A percentile compares a stretch with the other conserved stretches of the same genome.
Evolutionary conservation across 1,140 invertebrate species (phyloP).

Genomic region (Heliconius nattereri): DNA sequence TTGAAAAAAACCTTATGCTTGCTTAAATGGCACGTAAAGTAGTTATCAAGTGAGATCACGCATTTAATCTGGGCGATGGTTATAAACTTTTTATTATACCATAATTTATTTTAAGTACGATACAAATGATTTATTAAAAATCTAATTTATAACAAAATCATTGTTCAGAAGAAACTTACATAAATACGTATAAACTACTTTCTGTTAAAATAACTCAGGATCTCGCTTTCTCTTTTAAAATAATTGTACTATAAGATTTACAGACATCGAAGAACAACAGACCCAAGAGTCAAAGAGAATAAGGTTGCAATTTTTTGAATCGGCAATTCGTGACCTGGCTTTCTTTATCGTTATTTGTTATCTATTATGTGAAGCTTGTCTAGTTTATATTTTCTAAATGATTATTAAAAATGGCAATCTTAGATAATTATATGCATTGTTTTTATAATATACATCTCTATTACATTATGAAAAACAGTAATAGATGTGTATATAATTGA

Average conservation of each 20-base stretch:
- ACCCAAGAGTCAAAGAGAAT: not conserved
- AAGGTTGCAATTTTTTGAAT: not conserved
- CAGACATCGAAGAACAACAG: not conserved
- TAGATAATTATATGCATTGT: not conserved
- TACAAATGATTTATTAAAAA: too few relatives aligned
- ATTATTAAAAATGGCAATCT: not conserved
- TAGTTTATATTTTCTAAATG: not conserved
- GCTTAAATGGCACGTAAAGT: too few relatives aligned
- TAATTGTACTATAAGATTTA: constrained; percentile 2
- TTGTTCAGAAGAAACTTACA: too few relatives aligned
- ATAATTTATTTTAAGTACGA: too few relatives aligned
- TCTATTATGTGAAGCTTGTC: not conserved
- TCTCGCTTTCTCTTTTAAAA: constrained; percentile 8
- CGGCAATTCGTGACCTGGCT: not conserved
- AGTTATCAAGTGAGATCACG: too few relatives aligned
- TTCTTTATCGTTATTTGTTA: not conserved
- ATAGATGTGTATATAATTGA: too few relatives aligned
- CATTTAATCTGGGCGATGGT: too few relatives aligned
- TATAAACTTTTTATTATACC: too few relatives aligned
- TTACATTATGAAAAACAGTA: not conserved
- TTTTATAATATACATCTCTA: not conserved
- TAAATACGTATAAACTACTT: too few relatives aligned
- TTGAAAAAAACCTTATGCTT: too few relatives aligned
- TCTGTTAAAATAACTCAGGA: not conserved
- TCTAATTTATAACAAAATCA: too few relatives aligned